phyloP scores from a whole-genome alignment of 2,888 invertebrate genomes.

The Clanis bilineata region DNA sequence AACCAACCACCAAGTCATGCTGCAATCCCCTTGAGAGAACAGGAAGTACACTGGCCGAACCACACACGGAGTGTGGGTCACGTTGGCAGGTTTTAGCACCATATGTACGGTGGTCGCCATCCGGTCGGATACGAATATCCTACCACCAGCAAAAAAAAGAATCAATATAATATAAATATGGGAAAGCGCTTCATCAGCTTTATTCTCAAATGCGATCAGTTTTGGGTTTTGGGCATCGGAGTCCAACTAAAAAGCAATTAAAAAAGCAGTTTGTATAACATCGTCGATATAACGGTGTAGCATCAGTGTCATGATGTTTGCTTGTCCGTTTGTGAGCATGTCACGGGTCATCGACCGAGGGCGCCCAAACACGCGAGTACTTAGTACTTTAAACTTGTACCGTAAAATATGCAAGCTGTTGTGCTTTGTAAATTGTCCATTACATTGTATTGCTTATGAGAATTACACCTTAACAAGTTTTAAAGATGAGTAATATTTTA shows the following conservation, averaged over 20 bases:
- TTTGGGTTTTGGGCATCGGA: conserved; percentile 5
- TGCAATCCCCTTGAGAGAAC: too few species aligned
- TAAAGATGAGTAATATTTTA: too few species aligned
- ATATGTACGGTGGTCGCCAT: too few species aligned
- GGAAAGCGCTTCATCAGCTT: conserved; percentile 16
- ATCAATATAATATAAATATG: background rate
- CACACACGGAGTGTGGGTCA: too few species aligned
- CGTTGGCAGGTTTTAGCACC: too few species aligned
- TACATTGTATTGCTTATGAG: too few species aligned
- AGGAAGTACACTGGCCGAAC: too few species aligned
- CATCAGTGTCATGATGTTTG: conserved; percentile 8
- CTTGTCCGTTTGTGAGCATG: conserved; percentile 6
- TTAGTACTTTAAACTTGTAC: background rate
- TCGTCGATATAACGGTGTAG: conserved; percentile 8
- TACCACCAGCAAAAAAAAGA: background rate
- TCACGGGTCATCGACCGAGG: conserved; percentile 1
- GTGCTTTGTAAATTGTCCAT: too few species aligned
- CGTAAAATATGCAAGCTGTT: background rate
- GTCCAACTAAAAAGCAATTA: conserved; percentile 14
- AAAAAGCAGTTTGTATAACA: conserved; percentile 6
- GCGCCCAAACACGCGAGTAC: background rate
- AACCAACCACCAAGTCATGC: too few species aligned
- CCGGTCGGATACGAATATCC: too few species aligned
- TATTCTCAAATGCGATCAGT: background rate
- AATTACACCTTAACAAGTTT: too few species aligned